Evolutionary conservation across 2,797 vertebrate species (phyloP).

Genomic region (Antennarius maculatus): DNA sequence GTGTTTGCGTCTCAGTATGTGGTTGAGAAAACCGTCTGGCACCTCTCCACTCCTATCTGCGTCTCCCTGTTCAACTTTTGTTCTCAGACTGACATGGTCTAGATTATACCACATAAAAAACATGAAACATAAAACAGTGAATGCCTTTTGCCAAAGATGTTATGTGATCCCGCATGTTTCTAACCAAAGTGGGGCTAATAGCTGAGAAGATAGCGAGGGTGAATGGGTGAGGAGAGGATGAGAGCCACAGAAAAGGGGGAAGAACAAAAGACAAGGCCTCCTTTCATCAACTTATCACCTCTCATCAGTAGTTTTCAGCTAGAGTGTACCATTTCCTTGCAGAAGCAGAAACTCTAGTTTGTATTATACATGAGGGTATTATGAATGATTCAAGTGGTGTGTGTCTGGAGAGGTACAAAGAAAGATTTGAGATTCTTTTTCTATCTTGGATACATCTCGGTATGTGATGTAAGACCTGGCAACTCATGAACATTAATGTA

Average conservation of each 20-base stretch:
- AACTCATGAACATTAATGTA: constrained; percentile 31
- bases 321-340: constrained; percentile 17
- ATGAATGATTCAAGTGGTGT: constrained; percentile 62
- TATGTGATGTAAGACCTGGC: constrained; percentile 44
- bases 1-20: constrained; percentile 7
- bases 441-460: constrained; percentile 14
- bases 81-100: not conserved
- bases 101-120: not conserved
- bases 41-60: constrained; percentile 25
- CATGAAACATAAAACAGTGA: constrained; percentile 32
- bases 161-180: constrained; percentile 56
- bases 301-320: constrained; percentile 56
- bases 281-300: constrained; percentile 69
- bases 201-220: constrained; percentile 4
- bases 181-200: constrained; percentile 20
- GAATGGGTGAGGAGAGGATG: constrained; percentile 12
- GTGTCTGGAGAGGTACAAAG: constrained; percentile 22
- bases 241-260: constrained; percentile 22
- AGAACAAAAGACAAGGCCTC: constrained; percentile 51
- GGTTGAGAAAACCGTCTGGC: constrained; percentile 50
- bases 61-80: constrained; percentile 30
- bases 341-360: constrained; percentile 44
- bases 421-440: constrained; percentile 41
- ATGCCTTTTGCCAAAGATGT: constrained; percentile 16
- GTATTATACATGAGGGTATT: constrained; percentile 68